A percentile compares a stretch with the other conserved stretches of the same genome.
Evolutionary conservation across 2,113 vertebrate species (phyloP).

Genomic region (Chloroceryle aenea): DNA sequence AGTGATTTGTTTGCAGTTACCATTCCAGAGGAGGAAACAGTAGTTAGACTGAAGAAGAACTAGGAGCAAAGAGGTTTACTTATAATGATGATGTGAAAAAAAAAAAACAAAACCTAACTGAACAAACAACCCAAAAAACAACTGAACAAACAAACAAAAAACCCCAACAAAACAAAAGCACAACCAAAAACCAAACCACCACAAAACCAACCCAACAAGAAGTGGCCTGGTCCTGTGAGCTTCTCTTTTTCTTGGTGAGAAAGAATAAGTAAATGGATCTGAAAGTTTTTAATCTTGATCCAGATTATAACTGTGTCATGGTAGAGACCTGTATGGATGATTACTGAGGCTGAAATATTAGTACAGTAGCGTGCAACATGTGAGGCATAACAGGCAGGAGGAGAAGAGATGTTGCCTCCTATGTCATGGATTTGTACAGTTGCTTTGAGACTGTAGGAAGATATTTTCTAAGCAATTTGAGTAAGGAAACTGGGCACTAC

Average conservation of each 20-base stretch:
- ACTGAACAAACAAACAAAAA: too few relatives aligned
- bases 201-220: background rate
- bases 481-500: background rate
- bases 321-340: background rate
- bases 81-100: background rate
- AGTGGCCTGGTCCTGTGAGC: background rate
- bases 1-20: background rate
- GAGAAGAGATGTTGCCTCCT: background rate
- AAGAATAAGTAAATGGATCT: background rate
- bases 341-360: background rate
- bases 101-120: background rate
- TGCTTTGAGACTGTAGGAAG: background rate
- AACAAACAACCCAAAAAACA: too few relatives aligned
- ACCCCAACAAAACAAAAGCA: too few relatives aligned
- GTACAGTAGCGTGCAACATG: background rate
- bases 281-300: background rate
- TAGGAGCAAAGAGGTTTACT: background rate
- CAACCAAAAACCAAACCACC: too few relatives aligned
- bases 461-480: background rate
- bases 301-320: background rate
- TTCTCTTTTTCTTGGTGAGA: background rate
- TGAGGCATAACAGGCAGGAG: background rate
- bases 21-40: background rate
- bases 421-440: background rate
- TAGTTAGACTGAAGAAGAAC: background rate